Evolutionary conservation across 37 sponge, comb jelly and placozoan genomes (phyloP).

Genomic region (Eunapius fragilis): DNA sequence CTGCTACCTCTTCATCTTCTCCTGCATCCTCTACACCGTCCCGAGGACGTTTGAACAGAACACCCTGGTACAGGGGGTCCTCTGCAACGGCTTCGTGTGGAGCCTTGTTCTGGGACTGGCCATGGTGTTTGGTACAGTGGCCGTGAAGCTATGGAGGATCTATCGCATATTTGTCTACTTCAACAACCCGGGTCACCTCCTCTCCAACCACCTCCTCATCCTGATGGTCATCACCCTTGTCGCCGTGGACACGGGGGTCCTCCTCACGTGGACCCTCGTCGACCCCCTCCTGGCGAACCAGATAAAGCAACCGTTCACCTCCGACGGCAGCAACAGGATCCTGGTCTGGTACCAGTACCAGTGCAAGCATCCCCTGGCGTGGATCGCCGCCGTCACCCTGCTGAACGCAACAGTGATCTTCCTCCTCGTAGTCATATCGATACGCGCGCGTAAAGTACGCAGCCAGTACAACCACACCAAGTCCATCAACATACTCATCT

Average conservation of each 20-base stretch:
- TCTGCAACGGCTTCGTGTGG: slow-evolving; percentile 19
- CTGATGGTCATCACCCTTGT: slow-evolving; percentile 4
- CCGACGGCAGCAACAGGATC: no score
- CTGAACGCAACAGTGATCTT: not conserved
- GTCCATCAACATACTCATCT: slow-evolving; percentile 37
- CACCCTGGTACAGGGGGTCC: not conserved
- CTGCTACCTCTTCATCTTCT: slow-evolving; percentile 11
- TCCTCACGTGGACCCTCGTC: not conserved
- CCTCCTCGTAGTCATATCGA: slow-evolving; percentile 17
- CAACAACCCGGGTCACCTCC: slow-evolving; percentile 8
- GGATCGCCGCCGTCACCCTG: not conserved
- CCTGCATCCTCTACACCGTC: slow-evolving; percentile 2
- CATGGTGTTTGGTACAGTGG: slow-evolving; percentile 44
- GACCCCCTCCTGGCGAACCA: slow-evolving; percentile 5
- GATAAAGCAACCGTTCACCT: not conserved
- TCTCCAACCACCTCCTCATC: slow-evolving; percentile 28
- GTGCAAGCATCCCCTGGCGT: not conserved
- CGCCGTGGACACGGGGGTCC: not conserved
- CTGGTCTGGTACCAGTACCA: not conserved
- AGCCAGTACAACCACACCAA: slow-evolving; percentile 34
- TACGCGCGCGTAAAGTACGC: slow-evolving; percentile 19
- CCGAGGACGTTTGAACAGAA: not conserved
- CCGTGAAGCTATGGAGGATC: slow-evolving; percentile 33
- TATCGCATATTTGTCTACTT: slow-evolving; percentile 34
- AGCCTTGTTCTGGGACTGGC: slow-evolving; percentile 12